Evolutionary conservation across 2,113 vertebrate genomes (phyloP), one percentile per base, ranked within the genome.

Genomic region (Platichthys flesus): DNA sequence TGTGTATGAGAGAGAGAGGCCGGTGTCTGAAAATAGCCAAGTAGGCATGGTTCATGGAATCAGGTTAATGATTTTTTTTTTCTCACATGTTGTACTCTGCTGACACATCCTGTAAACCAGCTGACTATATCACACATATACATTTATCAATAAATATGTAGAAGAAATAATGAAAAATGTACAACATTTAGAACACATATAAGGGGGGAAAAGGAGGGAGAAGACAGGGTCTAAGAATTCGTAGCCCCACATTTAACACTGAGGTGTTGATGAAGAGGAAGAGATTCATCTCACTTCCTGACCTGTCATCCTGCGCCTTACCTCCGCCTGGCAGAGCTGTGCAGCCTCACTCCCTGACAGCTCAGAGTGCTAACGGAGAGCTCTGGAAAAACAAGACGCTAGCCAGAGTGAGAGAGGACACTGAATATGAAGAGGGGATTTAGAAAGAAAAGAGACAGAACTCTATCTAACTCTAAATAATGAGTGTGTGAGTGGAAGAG

Each of bases 261-360:
- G 56, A 37, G 66, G 64, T 71, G 79, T 57, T 61, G 72, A 80
- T 69, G 28, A 78, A 86, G 74, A 79, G 74, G 68, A 74, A 66
- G 60, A 56, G 76, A 86, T 88, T 71, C 74, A 79, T 89, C 75
- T 83, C 67, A 70, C 49, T 76, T 35, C 3, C 26, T 9, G 3
- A 64, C 57, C 18, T 28, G 74, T 78, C 62, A 15, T 49, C 31
- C 13, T 24, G 40, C 59, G 51, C 56, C 60, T 65, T 68, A 70
- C 64, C 73, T 70, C 70, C 24, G 31, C 42, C 47, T 57, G 71
- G 67, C 51, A 58, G 58, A 67, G 61, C 76, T 76, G 76, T 24
- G 64, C 73, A 83, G 74, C 23, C 35, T 89, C 79, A 71, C 20
- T 18, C 26, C 37, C 6, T 64, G 85, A 83, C 82, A 79, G 77